These are phyloP conservation scores for Drosophila siamana DNA, from an alignment of 2,888 invertebrate genomes.

Conservation along the genomic window DNA sequence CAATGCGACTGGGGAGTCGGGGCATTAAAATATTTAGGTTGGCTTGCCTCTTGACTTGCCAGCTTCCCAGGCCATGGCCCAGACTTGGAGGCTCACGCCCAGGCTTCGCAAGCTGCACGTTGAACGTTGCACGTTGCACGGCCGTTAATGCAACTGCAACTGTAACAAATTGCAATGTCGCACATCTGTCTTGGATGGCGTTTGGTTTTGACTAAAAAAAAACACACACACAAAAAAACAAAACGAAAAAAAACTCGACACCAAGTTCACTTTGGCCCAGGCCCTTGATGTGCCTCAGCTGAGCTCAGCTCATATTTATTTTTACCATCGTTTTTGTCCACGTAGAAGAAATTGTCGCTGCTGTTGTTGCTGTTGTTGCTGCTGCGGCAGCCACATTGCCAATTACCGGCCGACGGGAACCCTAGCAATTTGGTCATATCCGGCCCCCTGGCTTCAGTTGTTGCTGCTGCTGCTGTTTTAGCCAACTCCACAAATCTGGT, in stretches of 20 bases:
- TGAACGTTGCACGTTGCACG: constrained; percentile 3
- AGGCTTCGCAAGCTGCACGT: constrained; percentile 18
- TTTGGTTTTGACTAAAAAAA: constrained; percentile 73
- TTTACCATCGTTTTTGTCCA: constrained; percentile 61
- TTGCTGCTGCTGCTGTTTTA: constrained; percentile 52
- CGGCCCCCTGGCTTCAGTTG: constrained; percentile 83
- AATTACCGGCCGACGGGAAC: constrained; percentile 82
- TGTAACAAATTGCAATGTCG: constrained; percentile 79
- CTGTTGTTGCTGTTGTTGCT: constrained; percentile 32
- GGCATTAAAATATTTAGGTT: constrained; percentile 78
- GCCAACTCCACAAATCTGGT: constrained; percentile 68
- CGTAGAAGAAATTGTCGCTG: constrained; percentile 54
- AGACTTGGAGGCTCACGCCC: constrained; percentile 33
- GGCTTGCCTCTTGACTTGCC: constrained; percentile 63
- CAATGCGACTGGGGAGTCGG: constrained; percentile 67
- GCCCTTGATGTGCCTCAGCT: constrained; percentile 61
- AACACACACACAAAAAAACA: constrained; percentile 23
- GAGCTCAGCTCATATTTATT: constrained; percentile 74
- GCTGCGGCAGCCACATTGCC: constrained; percentile 63
- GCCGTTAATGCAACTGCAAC: constrained; percentile 80
- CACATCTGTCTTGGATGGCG: constrained; percentile 78
- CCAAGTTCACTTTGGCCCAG: constrained; percentile 28
- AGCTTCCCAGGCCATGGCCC: constrained; percentile 61
- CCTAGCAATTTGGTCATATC: constrained; percentile 84
- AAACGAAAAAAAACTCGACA: constrained; percentile 15